Conservation (phyloP, 2,113 vertebrate species). For the Amphilophus citrinellus region DNA sequence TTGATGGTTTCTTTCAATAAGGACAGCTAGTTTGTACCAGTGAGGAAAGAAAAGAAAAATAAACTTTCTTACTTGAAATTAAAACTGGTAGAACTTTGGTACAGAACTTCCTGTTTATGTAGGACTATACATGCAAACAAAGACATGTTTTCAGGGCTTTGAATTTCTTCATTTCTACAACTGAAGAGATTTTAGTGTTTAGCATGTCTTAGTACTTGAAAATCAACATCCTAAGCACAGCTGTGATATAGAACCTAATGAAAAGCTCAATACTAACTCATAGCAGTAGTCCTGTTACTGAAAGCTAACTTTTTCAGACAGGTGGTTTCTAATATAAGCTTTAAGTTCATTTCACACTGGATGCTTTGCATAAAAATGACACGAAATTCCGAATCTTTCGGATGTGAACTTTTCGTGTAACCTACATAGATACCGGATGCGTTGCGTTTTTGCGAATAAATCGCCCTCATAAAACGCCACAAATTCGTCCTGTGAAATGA, state of each 20-base stretch:
- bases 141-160: neutral
- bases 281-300: neutral
- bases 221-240: neutral
- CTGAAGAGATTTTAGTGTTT: neutral
- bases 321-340: neutral
- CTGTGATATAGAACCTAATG: neutral
- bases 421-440: no score
- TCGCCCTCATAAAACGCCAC: no score
- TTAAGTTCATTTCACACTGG: neutral
- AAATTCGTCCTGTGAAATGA: no score
- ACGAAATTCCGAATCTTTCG: no score
- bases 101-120: no score
- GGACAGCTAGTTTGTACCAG: neutral
- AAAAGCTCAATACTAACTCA: neutral
- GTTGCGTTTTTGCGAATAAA: no score
- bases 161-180: neutral
- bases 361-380: no score
- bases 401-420: no score
- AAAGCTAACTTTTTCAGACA: neutral
- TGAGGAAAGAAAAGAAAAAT: neutral
- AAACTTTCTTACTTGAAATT: neutral
- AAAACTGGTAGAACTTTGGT: neutral
- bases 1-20: no score
- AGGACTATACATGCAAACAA: no score
- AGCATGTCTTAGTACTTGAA: neutral